These are phyloP conservation scores for Desoria tigrina DNA, from an alignment of 2,888 invertebrate genomes.

Conservation along the genomic window DNA sequence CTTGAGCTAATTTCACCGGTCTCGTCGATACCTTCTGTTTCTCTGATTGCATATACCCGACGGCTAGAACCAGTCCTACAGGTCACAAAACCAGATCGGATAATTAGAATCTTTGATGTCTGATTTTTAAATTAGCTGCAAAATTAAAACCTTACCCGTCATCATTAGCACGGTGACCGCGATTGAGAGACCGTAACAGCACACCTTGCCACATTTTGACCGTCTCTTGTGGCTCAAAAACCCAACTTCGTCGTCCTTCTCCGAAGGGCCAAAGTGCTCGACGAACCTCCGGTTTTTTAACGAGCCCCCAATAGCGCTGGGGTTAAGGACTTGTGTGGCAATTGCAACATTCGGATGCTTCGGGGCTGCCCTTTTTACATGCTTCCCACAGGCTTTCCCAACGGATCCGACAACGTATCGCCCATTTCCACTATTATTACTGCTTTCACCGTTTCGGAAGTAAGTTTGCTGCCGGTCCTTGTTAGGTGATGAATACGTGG, in stretches of 20 bases:
- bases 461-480: constrained; percentile 11
- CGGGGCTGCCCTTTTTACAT: constrained; percentile 13
- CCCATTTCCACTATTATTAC: neutral
- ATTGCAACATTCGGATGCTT: constrained; percentile 46
- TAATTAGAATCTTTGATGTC: too few species aligned
- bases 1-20: constrained; percentile 44
- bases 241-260: constrained; percentile 42
- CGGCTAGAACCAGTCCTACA: constrained; percentile 43
- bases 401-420: constrained; percentile 27
- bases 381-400: constrained; percentile 31
- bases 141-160: too few species aligned
- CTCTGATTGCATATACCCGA: constrained; percentile 51
- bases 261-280: constrained; percentile 37
- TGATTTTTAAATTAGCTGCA: too few species aligned
- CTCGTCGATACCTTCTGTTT: constrained; percentile 37
- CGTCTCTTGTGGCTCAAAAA: constrained; percentile 32
- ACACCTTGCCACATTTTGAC: constrained; percentile 38
- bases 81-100: neutral
- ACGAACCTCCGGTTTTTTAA: constrained; percentile 35
- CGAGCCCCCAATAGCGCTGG: constrained; percentile 48
- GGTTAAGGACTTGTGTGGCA: constrained; percentile 51
- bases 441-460: constrained; percentile 2
- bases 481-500: constrained; percentile 11
- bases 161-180: constrained; percentile 41
- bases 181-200: constrained; percentile 43